Conservation (phyloP, 2,113 vertebrate species). For the Saimiri boliviensis region DNA sequence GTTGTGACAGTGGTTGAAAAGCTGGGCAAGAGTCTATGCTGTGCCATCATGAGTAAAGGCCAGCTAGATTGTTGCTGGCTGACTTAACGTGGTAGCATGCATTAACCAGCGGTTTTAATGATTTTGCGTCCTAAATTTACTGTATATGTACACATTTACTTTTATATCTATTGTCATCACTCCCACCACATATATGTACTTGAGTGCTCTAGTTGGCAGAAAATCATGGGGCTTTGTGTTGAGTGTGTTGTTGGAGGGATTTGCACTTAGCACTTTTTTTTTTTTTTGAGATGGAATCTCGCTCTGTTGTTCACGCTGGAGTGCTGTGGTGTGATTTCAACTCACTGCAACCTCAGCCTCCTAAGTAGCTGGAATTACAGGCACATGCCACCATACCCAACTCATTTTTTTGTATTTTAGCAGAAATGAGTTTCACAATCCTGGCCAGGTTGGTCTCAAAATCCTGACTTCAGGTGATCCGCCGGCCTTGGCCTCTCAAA, state of each 20-base stretch:
- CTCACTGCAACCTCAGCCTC: no score
- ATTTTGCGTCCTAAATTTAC: not conserved
- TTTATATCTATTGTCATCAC: not conserved
- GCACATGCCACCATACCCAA: no score
- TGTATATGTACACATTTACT: not conserved
- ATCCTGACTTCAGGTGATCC: no score
- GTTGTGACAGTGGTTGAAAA: not conserved
- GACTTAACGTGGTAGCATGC: not conserved
- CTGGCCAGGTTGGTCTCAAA: no score
- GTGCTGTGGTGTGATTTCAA: rapidly evolving
- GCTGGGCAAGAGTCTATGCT: not conserved
- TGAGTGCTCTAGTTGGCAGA: not conserved
- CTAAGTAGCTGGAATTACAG: no score
- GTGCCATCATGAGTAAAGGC: not conserved
- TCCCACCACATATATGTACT: not conserved
- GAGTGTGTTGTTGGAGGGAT: not conserved
- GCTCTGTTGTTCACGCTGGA: no score
- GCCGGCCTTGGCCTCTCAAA: no score
- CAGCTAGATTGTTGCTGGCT: not conserved
- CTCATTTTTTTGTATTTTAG: no score
- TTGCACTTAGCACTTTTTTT: not conserved
- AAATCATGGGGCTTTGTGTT: not conserved
- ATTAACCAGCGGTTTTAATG: not conserved
- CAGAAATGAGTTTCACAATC: no score
- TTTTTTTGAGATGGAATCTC: no score